Base-by-base conservation (phyloP, 2,797 vertebrate species). In the Erethizon dorsatum region DNA sequence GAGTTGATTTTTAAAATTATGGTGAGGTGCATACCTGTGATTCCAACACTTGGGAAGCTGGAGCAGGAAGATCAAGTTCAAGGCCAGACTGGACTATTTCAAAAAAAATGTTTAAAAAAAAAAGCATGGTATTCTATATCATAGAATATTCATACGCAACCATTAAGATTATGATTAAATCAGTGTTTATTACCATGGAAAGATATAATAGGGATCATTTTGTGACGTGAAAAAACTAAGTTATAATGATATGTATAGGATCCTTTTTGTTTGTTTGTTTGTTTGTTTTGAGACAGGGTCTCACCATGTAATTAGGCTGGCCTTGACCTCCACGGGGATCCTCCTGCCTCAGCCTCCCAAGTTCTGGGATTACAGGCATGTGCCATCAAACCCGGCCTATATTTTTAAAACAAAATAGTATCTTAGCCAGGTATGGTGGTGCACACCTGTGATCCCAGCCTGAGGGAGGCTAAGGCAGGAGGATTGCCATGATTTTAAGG, bases 101-200 rank as follows among this genome's bases (percentile, higher is more conserved):
- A 24, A 61, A 61, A 61, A 59, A 59, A 59, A 41, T 41, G 37
- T 41, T 41, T 41, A 41, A 61, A 84, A n/a, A 92, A 93, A 57
- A 75, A 84, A 56, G 65, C 37, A 63, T 6, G 11, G 37, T 80
- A 20, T 63, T 94, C 91, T 37, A 7, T 41, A 20, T 89, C 67
- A 78, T 41, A 79, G 79, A 85, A 61, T 26, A 86, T 47, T 90
- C 45, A 73, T 65, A 59, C 52, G n/a, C 52, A 90, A 33, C 57
- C 57, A 59, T 59, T 92, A 88, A 92, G 22, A 57, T 63, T 83
- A 45, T 37, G 45, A 86, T 61, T 18, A 89, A 47, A 71, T 75
- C 67, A 91, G 0, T 93, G 20, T 94, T 82, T 79, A 78, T 82
- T 59, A 91, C 57, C 57, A 22, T 59, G 57, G 28, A 83, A 89